Base-by-base conservation (phyloP, 2,888 invertebrate genomes). In the Ophion costatus region DNA sequence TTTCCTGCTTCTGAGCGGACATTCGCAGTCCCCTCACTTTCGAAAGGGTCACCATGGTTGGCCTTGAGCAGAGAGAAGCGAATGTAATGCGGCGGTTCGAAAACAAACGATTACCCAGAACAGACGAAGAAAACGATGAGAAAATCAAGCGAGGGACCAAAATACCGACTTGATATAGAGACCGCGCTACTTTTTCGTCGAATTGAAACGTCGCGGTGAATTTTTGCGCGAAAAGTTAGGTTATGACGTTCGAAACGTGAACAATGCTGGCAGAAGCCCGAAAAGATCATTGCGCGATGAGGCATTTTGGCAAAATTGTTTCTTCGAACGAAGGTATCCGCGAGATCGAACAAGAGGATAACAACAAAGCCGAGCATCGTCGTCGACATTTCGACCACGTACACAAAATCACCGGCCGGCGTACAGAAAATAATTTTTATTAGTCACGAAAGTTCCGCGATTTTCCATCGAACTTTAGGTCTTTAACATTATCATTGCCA, bases 1-100 rank as follows among this genome's bases (percentile, higher is more conserved):
- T 97, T 93, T 98, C 97, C 92, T 98, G 97, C 91, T 98, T 98
- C 89, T 97, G 97, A 80, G 96, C 95, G 66, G 96, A 95, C 92
- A 95, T 94, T 66, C 94, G 93, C 87, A 94, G 88, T 75, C 93
- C 93, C 86, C 92, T 92, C 17, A 93, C 91, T 88, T 93, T 94
- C 51, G 92, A 83, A 82, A 94, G 91, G 22, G 90, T 87, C 83
- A 91, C 94, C 93, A 94, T 94, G 33, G 79, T 91, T 66, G 45
- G 73, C 51, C 82, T 85, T 20, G 5, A 75, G 78, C 85, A 42
- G 45, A 75, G 63, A 83, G 80, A 33, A 63, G 86, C 84, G 6
- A 70, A 17, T n/a, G n/a, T 42, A n/a, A 10, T 9, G 24, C 22
- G 0, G 4, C 11, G 42, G 6, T 29, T 6, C 22, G 29, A 4